These are phyloP conservation scores for Limnodromus scolopaceus DNA, from an alignment of 2,797 vertebrate genomes.

Conservation along the genomic window DNA sequence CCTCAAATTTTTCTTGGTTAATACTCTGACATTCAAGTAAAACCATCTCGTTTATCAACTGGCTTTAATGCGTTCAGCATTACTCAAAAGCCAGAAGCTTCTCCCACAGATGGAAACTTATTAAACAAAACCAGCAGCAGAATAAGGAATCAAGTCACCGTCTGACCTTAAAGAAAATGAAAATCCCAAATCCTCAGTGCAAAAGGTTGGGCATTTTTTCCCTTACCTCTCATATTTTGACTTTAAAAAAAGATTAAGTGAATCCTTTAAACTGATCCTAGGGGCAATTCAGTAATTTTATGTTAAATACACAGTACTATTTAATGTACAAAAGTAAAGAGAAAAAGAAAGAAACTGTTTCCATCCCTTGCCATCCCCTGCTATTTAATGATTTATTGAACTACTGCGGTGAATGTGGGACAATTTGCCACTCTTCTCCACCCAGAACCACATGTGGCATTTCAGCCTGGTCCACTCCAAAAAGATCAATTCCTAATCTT, in stretches of 20 bases:
- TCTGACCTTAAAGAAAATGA: conserved; percentile 67
- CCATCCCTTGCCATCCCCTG: background rate
- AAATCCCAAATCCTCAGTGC: conserved; percentile 59
- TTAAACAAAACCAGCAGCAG: background rate
- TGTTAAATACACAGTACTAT: conserved; percentile 57
- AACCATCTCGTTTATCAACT: conserved; percentile 22
- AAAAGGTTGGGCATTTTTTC: background rate
- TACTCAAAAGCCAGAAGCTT: conserved; percentile 44
- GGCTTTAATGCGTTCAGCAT: conserved; percentile 27
- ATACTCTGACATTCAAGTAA: conserved; percentile 54
- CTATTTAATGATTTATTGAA: conserved; percentile 40
- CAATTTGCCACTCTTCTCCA: background rate
- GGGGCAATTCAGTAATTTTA: conserved; percentile 41
- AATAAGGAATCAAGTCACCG: background rate
- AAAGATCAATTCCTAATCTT: conserved; percentile 16
- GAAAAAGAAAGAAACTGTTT: background rate
- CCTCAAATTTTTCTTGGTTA: conserved; percentile 17
- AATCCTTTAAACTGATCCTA: conserved; percentile 64
- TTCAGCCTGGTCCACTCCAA: background rate
- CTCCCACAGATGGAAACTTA: conserved; percentile 28
- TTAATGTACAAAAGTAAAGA: conserved; percentile 52
- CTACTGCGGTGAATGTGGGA: background rate
- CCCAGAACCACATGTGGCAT: background rate
- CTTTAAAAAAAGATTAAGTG: conserved; percentile 52
- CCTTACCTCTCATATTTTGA: conserved; percentile 38